Evolutionary conservation across 2,113 vertebrate genomes (phyloP).

Genomic region (Coptodon rendalli): DNA sequence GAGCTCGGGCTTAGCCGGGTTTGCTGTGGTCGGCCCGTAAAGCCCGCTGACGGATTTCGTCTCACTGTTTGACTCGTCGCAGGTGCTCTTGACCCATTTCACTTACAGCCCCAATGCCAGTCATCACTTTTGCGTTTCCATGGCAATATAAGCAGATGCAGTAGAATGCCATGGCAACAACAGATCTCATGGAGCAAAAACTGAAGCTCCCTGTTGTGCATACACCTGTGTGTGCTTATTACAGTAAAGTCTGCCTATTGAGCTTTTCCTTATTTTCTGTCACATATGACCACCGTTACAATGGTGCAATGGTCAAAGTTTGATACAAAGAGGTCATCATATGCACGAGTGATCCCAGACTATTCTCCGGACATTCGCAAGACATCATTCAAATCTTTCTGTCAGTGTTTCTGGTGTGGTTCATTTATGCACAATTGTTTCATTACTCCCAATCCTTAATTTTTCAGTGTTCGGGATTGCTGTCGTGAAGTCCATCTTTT

Average conservation of each 20-base stretch:
- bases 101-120: constrained; percentile 15
- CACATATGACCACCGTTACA: background rate
- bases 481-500: rapidly evolving
- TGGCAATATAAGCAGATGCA: constrained; percentile 58
- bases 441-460: background rate
- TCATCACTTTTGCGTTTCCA: constrained; percentile 63
- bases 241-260: background rate
- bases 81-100: constrained; percentile 43
- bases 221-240: background rate
- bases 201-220: background rate
- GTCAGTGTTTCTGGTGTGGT: background rate
- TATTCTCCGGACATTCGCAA: rapidly evolving
- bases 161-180: constrained; percentile 61
- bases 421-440: background rate
- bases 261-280: background rate
- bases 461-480: background rate
- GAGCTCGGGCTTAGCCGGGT: background rate
- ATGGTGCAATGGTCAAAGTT: rapidly evolving
- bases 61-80: background rate
- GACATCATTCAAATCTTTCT: background rate
- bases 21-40: background rate
- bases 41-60: background rate
- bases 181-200: background rate
- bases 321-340: background rate
- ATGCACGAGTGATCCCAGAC: background rate